Evolutionary conservation across 2,888 invertebrate species (phyloP).

Genomic region (Synergus laeviventris): DNA sequence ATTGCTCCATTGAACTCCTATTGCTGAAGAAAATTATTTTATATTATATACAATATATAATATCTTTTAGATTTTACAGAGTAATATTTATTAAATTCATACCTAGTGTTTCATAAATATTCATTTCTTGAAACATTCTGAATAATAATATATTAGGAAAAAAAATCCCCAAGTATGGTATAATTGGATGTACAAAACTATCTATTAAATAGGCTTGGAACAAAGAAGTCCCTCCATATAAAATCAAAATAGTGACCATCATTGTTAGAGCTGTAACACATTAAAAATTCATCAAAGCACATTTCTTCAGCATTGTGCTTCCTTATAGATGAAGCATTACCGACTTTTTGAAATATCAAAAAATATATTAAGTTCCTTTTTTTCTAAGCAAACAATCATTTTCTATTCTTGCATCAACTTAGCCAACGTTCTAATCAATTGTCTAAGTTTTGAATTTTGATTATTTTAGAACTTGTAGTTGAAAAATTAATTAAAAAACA

Average conservation of each 20-base stretch:
- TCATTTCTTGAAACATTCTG: slow-evolving; percentile 41
- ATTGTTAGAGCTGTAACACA: slow-evolving; percentile 45
- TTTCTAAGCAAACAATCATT: no score
- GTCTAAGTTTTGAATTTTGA: no score
- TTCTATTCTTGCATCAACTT: no score
- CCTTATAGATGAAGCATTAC: no score
- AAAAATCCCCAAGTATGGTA: slow-evolving; percentile 44
- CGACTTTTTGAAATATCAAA: no score
- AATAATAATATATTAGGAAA: slow-evolving; percentile 44
- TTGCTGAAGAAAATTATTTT: slow-evolving; percentile 66
- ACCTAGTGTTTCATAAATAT: slow-evolving; percentile 36
- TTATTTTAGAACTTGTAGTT: no score
- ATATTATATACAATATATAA: background rate
- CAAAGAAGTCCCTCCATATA: slow-evolving; percentile 39
- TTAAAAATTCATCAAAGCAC: no score
- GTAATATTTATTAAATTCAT: background rate
- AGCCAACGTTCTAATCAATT: no score
- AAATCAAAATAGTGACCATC: slow-evolving; percentile 36
- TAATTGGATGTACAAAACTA: slow-evolving; percentile 12
- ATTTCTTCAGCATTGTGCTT: no score
- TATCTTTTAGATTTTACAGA: background rate
- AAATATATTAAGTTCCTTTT: no score
- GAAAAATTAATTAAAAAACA: no score
- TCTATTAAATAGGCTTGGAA: slow-evolving; percentile 36
- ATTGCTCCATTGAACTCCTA: slow-evolving; percentile 76